Evolutionary conservation across 2,888 invertebrate genomes (phyloP).

Genomic region (Matsumyia berberina): DNA sequence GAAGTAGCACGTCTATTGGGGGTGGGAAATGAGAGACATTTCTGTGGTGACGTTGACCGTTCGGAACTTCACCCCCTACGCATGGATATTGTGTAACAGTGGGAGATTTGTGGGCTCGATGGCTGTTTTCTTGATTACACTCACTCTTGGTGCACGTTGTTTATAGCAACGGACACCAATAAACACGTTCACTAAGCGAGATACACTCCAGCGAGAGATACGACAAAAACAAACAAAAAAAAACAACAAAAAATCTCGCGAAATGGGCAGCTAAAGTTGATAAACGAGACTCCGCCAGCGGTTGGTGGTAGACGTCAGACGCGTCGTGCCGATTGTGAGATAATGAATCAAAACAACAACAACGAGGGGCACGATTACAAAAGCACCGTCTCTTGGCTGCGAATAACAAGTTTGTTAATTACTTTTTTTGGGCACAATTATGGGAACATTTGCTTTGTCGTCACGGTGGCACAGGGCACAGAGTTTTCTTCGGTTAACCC

Average conservation of each 20-base stretch:
- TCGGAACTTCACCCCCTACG: conserved; percentile 43
- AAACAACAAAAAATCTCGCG: conserved; percentile 21
- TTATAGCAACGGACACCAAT: conserved; percentile 21
- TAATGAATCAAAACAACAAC: conserved; percentile 39
- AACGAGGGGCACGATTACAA: conserved; percentile 36
- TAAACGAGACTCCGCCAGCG: conserved; percentile 53
- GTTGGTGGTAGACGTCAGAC: conserved; percentile 39
- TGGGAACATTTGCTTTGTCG: neutral
- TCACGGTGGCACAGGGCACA: neutral
- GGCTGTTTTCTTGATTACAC: conserved; percentile 8
- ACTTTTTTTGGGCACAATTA: neutral
- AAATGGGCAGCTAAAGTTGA: conserved; percentile 51
- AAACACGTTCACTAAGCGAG: conserved; percentile 45
- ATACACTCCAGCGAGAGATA: conserved; percentile 11
- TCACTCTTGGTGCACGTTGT: conserved; percentile 28
- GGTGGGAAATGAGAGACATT: conserved; percentile 3
- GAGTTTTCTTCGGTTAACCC: conserved; percentile 32
- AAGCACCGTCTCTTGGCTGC: conserved; percentile 35
- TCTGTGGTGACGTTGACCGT: conserved; percentile 46
- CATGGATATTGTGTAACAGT: conserved; percentile 58
- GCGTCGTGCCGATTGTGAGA: conserved; percentile 54
- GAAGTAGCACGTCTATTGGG: conserved; percentile 29
- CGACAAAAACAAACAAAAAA: conserved; percentile 33
- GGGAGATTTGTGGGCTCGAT: conserved; percentile 9
- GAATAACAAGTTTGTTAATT: conserved; percentile 31